Conservation (phyloP, 2,113 vertebrate species). For the Aix galericulata region DNA sequence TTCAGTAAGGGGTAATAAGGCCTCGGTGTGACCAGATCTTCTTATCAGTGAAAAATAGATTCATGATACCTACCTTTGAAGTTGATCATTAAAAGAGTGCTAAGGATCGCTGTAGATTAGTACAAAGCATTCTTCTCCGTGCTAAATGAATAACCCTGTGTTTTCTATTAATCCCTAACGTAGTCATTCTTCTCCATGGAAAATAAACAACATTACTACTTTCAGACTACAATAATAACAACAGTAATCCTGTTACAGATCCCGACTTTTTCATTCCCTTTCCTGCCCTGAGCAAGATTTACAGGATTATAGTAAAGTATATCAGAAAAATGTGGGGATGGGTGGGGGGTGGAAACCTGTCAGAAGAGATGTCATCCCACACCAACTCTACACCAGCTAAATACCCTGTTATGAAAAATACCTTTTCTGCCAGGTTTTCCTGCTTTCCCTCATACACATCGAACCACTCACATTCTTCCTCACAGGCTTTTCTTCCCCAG, state of each 20-base stretch:
- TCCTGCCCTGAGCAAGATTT: neutral
- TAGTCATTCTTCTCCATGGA: neutral
- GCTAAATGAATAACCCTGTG: neutral
- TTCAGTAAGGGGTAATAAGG: neutral
- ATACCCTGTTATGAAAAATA: neutral
- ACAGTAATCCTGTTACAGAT: slow-evolving; percentile 2
- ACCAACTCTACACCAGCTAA: neutral
- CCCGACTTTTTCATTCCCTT: neutral
- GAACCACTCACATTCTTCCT: neutral
- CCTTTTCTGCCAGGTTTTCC: neutral
- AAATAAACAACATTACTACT: slow-evolving; percentile 9
- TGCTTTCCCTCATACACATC: neutral
- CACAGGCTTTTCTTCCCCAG: neutral
- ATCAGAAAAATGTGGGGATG: neutral
- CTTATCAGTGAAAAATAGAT: neutral
- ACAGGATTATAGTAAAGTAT: neutral
- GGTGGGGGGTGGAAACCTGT: neutral
- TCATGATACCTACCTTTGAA: neutral
- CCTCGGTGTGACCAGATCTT: neutral
- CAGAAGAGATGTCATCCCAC: neutral
- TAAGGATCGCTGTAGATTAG: neutral
- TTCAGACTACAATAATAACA: slow-evolving; percentile 15
- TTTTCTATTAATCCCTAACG: slow-evolving; percentile 16
- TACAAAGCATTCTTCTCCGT: neutral
- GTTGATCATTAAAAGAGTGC: neutral